Conservation (phyloP, 2,113 vertebrate species). For the Gallinago paraguaiae region DNA sequence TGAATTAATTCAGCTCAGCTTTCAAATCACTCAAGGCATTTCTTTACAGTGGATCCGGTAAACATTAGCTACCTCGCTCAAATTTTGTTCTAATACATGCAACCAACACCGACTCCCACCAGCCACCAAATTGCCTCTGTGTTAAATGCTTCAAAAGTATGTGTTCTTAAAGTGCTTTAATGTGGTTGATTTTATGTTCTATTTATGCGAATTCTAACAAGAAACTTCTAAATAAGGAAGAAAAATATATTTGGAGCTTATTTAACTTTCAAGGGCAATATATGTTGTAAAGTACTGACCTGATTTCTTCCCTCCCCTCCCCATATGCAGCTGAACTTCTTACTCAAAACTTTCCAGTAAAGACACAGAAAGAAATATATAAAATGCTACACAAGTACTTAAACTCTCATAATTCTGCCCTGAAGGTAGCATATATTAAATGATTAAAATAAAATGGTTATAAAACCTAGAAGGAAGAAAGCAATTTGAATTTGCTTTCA, state of each 20-base stretch:
- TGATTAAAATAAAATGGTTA: not conserved
- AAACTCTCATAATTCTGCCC: not conserved
- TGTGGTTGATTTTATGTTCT: not conserved
- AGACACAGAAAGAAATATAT: not conserved
- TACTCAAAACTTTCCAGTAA: not conserved
- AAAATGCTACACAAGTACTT: not conserved
- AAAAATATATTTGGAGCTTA: not conserved
- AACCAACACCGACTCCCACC: not conserved
- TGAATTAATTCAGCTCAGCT: not conserved
- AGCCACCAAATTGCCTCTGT: not conserved
- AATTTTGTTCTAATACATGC: not conserved
- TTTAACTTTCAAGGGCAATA: not conserved
- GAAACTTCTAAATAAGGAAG: not conserved
- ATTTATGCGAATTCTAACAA: not conserved
- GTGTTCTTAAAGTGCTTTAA: not conserved
- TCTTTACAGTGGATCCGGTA: not conserved
- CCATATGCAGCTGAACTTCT: not conserved
- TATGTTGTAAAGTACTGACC: not conserved
- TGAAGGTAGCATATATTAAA: not conserved
- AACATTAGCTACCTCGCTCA: not conserved
- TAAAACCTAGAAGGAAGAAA: not conserved
- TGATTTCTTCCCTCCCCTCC: fast-evolving
- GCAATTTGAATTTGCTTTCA: not conserved
- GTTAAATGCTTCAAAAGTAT: not conserved
- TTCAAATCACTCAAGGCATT: not conserved